Conservation (phyloP, 1,140 invertebrate genomes). For the Coboldia fuscipes region DNA sequence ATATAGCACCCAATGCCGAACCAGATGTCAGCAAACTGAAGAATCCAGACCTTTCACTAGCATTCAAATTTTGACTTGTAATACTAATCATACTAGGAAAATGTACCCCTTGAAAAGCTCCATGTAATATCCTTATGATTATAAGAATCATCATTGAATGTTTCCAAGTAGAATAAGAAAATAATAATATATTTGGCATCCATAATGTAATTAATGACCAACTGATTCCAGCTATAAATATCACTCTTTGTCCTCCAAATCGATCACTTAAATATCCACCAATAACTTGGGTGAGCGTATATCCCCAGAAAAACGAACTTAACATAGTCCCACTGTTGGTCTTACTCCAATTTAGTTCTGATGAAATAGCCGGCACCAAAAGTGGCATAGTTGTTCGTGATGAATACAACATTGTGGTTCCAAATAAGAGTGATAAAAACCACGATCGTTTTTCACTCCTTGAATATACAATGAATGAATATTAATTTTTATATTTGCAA, state of each 20-base stretch:
- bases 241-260: constrained; percentile 42
- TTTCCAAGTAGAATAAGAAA: constrained; percentile 26
- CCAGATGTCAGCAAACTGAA: constrained; percentile 47
- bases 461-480: constrained; percentile 4
- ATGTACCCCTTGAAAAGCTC: constrained; percentile 45
- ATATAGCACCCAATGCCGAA: constrained; percentile 35
- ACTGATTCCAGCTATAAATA: constrained; percentile 35
- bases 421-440: constrained; percentile 36
- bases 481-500: background rate
- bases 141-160: constrained; percentile 35
- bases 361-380: constrained; percentile 35
- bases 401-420: constrained; percentile 43
- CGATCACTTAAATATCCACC: constrained; percentile 46
- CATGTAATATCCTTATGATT: constrained; percentile 35
- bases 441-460: constrained; percentile 31
- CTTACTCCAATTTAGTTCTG: constrained; percentile 47
- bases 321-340: constrained; percentile 45
- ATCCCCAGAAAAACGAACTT: constrained; percentile 60
- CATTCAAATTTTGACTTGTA: constrained; percentile 35
- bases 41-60: constrained; percentile 43
- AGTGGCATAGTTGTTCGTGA: constrained; percentile 45
- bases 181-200: constrained; percentile 39
- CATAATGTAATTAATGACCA: constrained; percentile 45
- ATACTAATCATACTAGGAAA: constrained; percentile 52
- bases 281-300: constrained; percentile 41